A percentile compares a stretch with the other conserved stretches of the same genome.
phyloP scores from a whole-genome alignment of 2,113 vertebrate species.

The Thinocorus orbignyianus region DNA sequence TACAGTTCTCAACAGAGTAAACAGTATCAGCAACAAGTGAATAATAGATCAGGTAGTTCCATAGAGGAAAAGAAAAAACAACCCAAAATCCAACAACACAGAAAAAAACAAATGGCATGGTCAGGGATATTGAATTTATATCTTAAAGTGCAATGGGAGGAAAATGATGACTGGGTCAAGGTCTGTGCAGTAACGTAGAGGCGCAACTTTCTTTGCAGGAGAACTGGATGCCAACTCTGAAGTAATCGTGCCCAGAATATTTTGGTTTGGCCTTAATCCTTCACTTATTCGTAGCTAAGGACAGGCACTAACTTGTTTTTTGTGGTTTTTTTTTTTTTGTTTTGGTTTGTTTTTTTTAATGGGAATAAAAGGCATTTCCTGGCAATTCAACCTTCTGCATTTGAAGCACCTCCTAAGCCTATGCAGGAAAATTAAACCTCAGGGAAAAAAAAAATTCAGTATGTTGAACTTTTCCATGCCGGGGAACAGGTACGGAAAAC shows the following conservation, averaged over 20 bases:
- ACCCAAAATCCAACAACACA: not conserved
- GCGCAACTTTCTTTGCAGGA: not conserved
- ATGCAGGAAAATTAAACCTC: not conserved
- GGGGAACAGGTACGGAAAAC: not conserved
- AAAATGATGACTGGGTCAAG: not conserved
- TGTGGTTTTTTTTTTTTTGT: no score
- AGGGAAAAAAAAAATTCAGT: not conserved
- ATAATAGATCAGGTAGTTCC: not conserved
- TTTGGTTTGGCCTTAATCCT: not conserved
- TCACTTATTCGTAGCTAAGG: not conserved
- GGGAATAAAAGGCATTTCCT: not conserved
- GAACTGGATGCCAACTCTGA: not conserved
- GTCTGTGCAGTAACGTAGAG: not conserved
- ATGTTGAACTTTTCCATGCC: not conserved
- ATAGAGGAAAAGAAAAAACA: not conserved
- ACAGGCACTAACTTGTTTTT: not conserved
- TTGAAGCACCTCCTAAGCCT: not conserved
- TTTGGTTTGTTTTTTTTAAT: not conserved
- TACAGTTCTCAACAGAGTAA: not conserved
- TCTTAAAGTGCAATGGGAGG: not conserved
- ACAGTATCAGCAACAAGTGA: not conserved
- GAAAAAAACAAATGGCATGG: not conserved
- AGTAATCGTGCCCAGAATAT: not conserved
- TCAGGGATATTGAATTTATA: not conserved
- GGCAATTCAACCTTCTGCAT: not conserved